These are phyloP conservation scores for Sandelia bainsii DNA, from an alignment of 2,797 vertebrate species.

Conservation along the genomic window DNA sequence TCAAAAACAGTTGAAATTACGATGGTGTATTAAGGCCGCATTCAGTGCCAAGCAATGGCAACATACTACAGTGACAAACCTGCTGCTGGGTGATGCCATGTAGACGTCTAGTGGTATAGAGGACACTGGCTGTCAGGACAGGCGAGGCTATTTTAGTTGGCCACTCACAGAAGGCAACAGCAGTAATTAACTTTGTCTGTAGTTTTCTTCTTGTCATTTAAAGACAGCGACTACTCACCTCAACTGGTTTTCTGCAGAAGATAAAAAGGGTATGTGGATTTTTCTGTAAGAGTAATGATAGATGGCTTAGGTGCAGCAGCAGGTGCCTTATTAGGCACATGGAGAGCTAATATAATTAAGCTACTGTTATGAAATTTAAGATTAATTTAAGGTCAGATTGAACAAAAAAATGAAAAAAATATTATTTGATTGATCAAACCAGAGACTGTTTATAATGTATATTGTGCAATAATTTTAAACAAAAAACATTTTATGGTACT, in stretches of 20 bases:
- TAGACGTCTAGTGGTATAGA: constrained; percentile 50
- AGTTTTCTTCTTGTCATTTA: constrained; percentile 60
- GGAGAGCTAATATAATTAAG: no score
- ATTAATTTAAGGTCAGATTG: no score
- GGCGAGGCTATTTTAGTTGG: constrained; percentile 80
- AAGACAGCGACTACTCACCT: constrained; percentile 54
- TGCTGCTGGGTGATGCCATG: constrained; percentile 23
- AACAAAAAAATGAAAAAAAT: no score
- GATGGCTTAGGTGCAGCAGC: neutral
- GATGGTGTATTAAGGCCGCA: neutral
- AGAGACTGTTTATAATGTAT: no score
- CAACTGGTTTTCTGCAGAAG: constrained; percentile 54
- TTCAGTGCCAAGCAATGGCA: constrained; percentile 33
- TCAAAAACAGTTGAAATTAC: neutral
- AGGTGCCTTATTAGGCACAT: no score
- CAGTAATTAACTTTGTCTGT: constrained; percentile 66
- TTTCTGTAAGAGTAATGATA: constrained; percentile 12
- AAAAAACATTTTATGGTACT: neutral
- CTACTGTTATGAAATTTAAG: no score
- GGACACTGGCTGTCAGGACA: constrained; percentile 58
- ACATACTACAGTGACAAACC: constrained; percentile 15
- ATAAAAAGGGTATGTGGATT: constrained; percentile 69
- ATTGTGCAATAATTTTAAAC: neutral
- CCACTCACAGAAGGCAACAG: constrained; percentile 77
- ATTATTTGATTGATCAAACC: no score